A percentile compares a stretch with the other conserved stretches of the same genome.
phyloP scores from a whole-genome alignment of 2,113 vertebrate species.

The Percopsis transmontana region DNA sequence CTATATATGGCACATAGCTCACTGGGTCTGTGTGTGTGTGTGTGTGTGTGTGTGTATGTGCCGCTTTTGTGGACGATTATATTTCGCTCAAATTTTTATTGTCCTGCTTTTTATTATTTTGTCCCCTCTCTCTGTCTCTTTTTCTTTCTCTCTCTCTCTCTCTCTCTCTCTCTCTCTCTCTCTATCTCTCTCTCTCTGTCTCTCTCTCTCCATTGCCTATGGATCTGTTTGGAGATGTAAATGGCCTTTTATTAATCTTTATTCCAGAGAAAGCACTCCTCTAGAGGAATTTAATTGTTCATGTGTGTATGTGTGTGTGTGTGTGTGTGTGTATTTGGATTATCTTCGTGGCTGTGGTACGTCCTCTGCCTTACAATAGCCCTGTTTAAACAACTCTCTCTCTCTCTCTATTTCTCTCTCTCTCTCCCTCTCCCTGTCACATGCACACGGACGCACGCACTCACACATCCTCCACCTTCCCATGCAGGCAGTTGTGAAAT shows the following conservation, averaged over 20 bases:
- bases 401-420: not conserved
- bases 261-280: constrained; percentile 61
- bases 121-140: not conserved
- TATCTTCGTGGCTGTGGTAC: not conserved
- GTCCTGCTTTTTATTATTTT: not conserved
- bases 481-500: constrained; percentile 58
- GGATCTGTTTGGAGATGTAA: constrained; percentile 67
- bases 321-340: not conserved
- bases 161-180: not conserved
- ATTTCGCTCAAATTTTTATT: too few species aligned
- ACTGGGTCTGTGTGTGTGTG: constrained; percentile 2
- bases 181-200: not conserved
- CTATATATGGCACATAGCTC: constrained; percentile 4
- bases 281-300: constrained; percentile 64
- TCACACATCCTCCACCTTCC: constrained; percentile 23
- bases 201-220: constrained; percentile 14
- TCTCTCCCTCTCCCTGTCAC: not conserved
- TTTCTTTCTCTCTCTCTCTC: not conserved
- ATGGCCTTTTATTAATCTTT: constrained; percentile 71
- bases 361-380: constrained; percentile 24
- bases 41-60: not conserved
- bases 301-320: constrained; percentile 12
- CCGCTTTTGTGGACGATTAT: too few species aligned
- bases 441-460: constrained; percentile 12
- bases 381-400: constrained; percentile 17